phyloP scores from a whole-genome alignment of 2,888 invertebrate genomes.

The Helleia helle region DNA sequence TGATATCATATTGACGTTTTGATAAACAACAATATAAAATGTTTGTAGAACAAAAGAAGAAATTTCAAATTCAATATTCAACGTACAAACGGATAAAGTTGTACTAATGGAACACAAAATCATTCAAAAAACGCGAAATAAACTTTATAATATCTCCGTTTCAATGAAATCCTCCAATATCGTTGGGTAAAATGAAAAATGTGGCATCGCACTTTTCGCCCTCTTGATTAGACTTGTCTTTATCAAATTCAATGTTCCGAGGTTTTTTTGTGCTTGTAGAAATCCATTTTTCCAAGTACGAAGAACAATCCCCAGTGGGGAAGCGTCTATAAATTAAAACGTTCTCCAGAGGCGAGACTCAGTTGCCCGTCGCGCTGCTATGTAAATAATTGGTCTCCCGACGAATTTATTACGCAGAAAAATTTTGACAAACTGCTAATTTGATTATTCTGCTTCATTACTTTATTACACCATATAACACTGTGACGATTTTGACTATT shows the following conservation, averaged over 20 bases:
- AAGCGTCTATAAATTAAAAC: conserved; percentile 39
- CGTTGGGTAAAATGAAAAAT: background rate
- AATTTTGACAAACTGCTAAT: conserved; percentile 49
- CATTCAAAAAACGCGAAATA: too few species aligned
- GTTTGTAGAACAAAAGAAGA: too few species aligned
- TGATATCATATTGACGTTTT: too few species aligned
- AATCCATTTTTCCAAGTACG: conserved; percentile 27
- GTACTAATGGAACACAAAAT: too few species aligned
- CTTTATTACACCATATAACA: conserved; percentile 7
- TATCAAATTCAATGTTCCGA: conserved; percentile 23
- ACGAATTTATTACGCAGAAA: conserved; percentile 55
- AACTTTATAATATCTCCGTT: conserved; percentile 9
- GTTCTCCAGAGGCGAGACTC: conserved; percentile 45
- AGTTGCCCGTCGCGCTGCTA: conserved; percentile 41
- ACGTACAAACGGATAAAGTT: too few species aligned
- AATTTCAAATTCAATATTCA: too few species aligned
- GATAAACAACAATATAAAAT: too few species aligned
- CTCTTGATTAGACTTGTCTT: conserved; percentile 22
- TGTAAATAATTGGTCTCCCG: conserved; percentile 56
- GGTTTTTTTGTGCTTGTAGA: conserved; percentile 20
- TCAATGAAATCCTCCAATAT: background rate
- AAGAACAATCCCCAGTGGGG: conserved; percentile 34
- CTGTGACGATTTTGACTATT: background rate
- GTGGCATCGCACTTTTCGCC: conserved; percentile 13
- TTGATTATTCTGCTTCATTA: conserved; percentile 10